phyloP scores from a whole-genome alignment of 2,888 invertebrate genomes.

The Pristionchus fissidentatus region DNA sequence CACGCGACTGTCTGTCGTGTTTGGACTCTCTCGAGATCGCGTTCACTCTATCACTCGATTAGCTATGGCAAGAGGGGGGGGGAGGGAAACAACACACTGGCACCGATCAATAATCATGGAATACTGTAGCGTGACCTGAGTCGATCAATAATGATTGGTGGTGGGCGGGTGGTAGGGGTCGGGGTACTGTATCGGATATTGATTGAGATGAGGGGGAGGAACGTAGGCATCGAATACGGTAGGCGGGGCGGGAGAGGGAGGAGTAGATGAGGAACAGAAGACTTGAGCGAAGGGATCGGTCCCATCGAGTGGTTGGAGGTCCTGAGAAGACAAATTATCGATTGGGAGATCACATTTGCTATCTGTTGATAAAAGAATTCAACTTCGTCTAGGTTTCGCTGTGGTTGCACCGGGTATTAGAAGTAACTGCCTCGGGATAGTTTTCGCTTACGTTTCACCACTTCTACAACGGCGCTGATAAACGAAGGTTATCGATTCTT shows the following conservation, averaged over 20 bases:
- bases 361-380: not conserved
- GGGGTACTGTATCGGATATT: slow-evolving; percentile 14
- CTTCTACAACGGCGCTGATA: too few species aligned
- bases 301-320: slow-evolving; percentile 23
- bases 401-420: too few species aligned
- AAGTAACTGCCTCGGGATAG: too few species aligned
- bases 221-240: slow-evolving; percentile 25
- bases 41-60: slow-evolving; percentile 27
- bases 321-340: not conserved
- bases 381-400: too few species aligned
- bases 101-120: slow-evolving; percentile 41
- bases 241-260: not conserved
- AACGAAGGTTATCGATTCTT: too few species aligned
- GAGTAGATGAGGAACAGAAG: slow-evolving; percentile 45
- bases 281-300: slow-evolving; percentile 47
- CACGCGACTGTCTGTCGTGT: slow-evolving; percentile 21
- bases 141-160: not conserved
- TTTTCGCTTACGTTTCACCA: too few species aligned
- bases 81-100: slow-evolving; percentile 17
- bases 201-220: slow-evolving; percentile 15
- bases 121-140: not conserved
- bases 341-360: not conserved
- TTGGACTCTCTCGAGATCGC: slow-evolving; percentile 38
- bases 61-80: slow-evolving; percentile 17
- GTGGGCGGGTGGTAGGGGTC: not conserved